These are phyloP conservation scores for Gasterosteus nipponicus DNA, from an alignment of 2,113 vertebrate genomes.

Conservation along the genomic window DNA sequence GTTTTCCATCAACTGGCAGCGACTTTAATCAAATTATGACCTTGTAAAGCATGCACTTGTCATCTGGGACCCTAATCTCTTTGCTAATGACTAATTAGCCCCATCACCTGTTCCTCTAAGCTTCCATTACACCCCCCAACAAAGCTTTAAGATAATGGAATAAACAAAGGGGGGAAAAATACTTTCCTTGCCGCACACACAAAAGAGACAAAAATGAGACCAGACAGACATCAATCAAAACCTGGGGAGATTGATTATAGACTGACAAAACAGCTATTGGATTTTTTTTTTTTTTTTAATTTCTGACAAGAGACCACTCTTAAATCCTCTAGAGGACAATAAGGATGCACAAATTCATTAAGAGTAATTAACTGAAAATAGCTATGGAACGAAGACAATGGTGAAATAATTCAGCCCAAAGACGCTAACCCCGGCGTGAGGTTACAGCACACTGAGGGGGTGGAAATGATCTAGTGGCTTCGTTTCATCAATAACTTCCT, in stretches of 20 bases:
- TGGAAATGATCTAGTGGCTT: slow-evolving; percentile 38
- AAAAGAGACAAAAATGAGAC: slow-evolving; percentile 41
- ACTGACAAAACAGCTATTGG: slow-evolving; percentile 44
- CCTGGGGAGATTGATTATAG: slow-evolving; percentile 56
- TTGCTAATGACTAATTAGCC: slow-evolving; percentile 85
- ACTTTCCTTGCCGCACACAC: slow-evolving; percentile 36
- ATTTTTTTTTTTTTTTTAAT: slow-evolving; percentile 33
- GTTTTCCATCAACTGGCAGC: slow-evolving; percentile 77
- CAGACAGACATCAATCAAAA: slow-evolving; percentile 74
- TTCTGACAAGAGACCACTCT: slow-evolving; percentile 56
- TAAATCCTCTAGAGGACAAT: slow-evolving; percentile 71
- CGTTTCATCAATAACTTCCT: slow-evolving; percentile 44
- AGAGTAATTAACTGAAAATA: slow-evolving; percentile 73
- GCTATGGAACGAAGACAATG: slow-evolving; percentile 44
- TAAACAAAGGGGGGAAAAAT: slow-evolving; percentile 71
- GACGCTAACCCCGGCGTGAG: slow-evolving; percentile 22
- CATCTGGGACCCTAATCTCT: slow-evolving; percentile 82
- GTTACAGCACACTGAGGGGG: slow-evolving; percentile 10
- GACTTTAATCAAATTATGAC: slow-evolving; percentile 87
- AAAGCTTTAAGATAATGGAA: slow-evolving; percentile 80
- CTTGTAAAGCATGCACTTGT: slow-evolving; percentile 85
- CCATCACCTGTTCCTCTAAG: slow-evolving; percentile 81
- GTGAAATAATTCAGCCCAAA: slow-evolving; percentile 31
- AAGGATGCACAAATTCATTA: slow-evolving; percentile 79
- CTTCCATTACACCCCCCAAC: slow-evolving; percentile 79